These are phyloP conservation scores for Acanthopleura granulata DNA, from an alignment of 2,888 invertebrate species.

Conservation along the genomic window DNA sequence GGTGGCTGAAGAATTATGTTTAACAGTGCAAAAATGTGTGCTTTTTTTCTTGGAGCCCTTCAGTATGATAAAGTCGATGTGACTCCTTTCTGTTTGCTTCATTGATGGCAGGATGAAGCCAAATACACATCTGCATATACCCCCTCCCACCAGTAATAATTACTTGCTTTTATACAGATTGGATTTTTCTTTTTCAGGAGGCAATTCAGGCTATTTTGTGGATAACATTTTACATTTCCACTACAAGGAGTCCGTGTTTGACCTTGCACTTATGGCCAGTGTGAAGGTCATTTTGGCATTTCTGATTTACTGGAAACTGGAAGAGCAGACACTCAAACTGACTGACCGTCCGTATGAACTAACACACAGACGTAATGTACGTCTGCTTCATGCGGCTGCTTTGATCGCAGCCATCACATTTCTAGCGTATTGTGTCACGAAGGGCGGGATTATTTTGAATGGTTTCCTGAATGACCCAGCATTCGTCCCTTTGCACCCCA, in stretches of 20 bases:
- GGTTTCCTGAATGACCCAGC: constrained; percentile 38
- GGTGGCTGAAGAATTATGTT: too few species aligned
- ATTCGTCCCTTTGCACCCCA: constrained; percentile 53
- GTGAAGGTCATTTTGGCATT: constrained; percentile 52
- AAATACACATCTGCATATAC: background rate
- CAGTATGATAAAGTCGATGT: too few species aligned
- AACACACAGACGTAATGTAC: constrained; percentile 27
- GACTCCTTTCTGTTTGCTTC: background rate
- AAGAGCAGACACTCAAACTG: constrained; percentile 40
- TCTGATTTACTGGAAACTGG: constrained; percentile 44
- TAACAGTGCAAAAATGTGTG: too few species aligned
- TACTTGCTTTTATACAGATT: background rate
- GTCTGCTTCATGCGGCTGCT: constrained; percentile 33
- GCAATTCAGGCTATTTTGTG: constrained; percentile 58
- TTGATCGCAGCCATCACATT: constrained; percentile 34
- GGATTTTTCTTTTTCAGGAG: constrained; percentile 52
- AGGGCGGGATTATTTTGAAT: constrained; percentile 56
- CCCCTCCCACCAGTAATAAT: background rate
- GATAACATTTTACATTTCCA: constrained; percentile 60
- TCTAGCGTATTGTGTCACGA: constrained; percentile 42
- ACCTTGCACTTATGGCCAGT: constrained; percentile 55
- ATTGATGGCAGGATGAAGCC: background rate
- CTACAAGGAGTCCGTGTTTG: constrained; percentile 60
- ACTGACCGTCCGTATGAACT: constrained; percentile 44
- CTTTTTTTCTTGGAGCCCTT: background rate